Conservation (phyloP, 1,140 invertebrate species). For the Aphelenchoides besseyi region DNA sequence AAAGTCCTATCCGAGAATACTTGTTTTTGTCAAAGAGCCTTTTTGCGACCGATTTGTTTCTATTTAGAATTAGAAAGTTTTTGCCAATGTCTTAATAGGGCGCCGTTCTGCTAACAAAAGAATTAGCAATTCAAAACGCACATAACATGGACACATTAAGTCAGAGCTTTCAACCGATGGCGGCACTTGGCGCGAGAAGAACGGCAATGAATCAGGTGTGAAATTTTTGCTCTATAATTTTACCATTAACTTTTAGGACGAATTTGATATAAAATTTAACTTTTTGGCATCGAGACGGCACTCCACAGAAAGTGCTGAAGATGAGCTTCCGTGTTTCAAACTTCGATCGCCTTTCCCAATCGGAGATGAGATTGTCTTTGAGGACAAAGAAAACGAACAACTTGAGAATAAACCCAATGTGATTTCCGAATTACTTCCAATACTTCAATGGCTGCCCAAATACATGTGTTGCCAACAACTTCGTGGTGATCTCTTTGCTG, state of each 20-base stretch:
- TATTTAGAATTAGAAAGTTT: too few relatives aligned
- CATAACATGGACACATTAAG: background rate
- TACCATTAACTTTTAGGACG: slow-evolving; percentile 35
- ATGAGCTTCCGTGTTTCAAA: slow-evolving; percentile 24
- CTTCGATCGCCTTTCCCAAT: background rate
- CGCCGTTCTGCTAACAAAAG: too few relatives aligned
- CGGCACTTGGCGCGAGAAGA: background rate
- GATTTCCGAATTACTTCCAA: slow-evolving; percentile 30
- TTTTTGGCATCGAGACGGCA: slow-evolving; percentile 30
- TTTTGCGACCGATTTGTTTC: too few relatives aligned
- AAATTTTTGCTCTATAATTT: background rate
- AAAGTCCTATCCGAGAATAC: too few relatives aligned
- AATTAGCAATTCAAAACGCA: too few relatives aligned
- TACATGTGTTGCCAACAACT: slow-evolving; percentile 33
- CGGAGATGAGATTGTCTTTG: background rate
- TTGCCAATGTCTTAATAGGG: too few relatives aligned
- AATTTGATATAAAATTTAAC: slow-evolving; percentile 53
- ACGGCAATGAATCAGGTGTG: slow-evolving; percentile 6
- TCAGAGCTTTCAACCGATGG: background rate
- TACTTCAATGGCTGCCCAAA: slow-evolving; percentile 29
- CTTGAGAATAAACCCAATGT: background rate
- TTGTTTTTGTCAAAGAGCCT: too few relatives aligned
- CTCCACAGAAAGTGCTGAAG: slow-evolving; percentile 23
- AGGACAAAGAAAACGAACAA: background rate
- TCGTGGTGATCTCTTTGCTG: slow-evolving; percentile 36